A percentile compares a stretch with the other conserved stretches of the same genome.
Conservation (phyloP, 2,888 invertebrate species). For the Cryptus armator region DNA sequence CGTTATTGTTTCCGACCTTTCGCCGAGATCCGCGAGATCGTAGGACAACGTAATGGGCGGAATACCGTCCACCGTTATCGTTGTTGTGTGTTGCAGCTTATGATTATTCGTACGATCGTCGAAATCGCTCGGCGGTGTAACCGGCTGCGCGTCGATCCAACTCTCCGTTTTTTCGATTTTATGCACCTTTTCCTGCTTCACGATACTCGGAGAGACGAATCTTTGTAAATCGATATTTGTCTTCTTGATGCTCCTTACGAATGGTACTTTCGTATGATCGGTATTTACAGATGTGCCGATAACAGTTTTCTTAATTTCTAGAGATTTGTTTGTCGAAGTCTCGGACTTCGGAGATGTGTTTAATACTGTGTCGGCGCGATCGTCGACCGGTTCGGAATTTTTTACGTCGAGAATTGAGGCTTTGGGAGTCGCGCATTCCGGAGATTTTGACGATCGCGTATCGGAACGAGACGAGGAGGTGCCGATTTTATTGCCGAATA, state of each 20-base stretch:
- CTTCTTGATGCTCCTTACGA: constrained; percentile 34
- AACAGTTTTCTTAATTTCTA: background rate
- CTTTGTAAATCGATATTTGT: constrained; percentile 42
- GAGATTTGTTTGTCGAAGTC: background rate
- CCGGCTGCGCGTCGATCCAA: background rate
- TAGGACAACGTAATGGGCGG: constrained; percentile 63
- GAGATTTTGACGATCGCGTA: background rate
- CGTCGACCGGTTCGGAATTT: background rate
- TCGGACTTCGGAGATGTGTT: background rate
- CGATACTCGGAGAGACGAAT: background rate
- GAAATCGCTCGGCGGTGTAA: background rate
- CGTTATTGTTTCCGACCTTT: background rate
- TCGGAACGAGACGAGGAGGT: background rate
- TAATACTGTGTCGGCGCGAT: constrained; percentile 41
- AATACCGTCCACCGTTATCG: constrained; percentile 59
- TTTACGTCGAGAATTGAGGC: background rate
- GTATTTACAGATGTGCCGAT: background rate
- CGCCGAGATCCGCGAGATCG: constrained; percentile 43
- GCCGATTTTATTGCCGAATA: constrained; percentile 27
- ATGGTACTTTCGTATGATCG: constrained; percentile 2
- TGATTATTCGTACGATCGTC: background rate
- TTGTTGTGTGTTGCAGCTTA: constrained; percentile 43
- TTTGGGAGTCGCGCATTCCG: background rate
- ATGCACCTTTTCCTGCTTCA: background rate
- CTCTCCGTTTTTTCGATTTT: background rate